Conservation (phyloP, 2,888 invertebrate species). For the Psylliodes chrysocephalus region DNA sequence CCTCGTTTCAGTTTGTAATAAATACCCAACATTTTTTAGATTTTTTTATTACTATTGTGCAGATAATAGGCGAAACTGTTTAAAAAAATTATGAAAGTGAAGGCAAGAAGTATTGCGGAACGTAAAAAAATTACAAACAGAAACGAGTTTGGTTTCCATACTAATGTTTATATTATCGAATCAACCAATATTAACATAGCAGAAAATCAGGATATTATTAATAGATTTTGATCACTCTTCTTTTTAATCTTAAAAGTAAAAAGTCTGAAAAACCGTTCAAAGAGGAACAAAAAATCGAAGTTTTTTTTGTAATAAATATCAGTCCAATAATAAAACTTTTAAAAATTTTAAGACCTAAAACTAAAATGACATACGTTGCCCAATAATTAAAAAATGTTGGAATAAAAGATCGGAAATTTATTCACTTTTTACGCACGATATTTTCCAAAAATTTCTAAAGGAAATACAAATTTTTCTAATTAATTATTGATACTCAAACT, state of each 20-base stretch:
- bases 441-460: no score
- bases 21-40: no score
- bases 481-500: no score
- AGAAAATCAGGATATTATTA: conserved; percentile 40
- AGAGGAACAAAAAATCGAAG: conserved; percentile 33
- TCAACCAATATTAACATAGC: conserved; percentile 39
- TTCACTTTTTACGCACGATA: no score
- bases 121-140: conserved; percentile 4
- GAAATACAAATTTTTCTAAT: no score
- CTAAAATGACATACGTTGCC: conserved; percentile 13
- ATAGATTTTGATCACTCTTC: conserved; percentile 15
- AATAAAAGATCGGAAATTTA: background rate
- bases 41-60: no score
- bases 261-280: conserved; percentile 16
- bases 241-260: conserved; percentile 10
- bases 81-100: no score
- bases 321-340: conserved; percentile 42
- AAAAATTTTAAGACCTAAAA: conserved; percentile 24
- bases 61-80: no score
- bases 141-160: conserved; percentile 26
- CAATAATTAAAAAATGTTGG: background rate
- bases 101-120: no score
- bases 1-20: conserved; percentile 10
- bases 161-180: conserved; percentile 33
- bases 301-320: conserved; percentile 45